Evolutionary conservation across 2,888 invertebrate species (phyloP).

Genomic region (Lasioglossum leucozonium): DNA sequence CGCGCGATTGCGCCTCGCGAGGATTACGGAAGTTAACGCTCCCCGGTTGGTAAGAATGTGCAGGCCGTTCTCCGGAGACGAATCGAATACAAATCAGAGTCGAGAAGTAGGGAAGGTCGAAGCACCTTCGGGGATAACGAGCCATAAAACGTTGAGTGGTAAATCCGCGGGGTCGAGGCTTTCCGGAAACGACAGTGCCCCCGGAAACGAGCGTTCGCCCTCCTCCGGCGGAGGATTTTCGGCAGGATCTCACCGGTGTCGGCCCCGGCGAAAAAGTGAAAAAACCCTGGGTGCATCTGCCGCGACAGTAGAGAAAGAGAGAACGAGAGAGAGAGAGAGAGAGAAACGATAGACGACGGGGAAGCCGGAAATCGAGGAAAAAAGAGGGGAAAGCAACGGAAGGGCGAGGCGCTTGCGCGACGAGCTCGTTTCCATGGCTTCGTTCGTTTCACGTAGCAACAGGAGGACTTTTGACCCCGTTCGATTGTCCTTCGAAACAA

Average conservation of each 20-base stretch:
- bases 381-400: constrained; percentile 62
- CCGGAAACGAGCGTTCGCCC: not conserved
- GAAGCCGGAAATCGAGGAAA: constrained; percentile 66
- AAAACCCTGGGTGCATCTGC: constrained; percentile 56
- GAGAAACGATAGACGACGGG: not conserved
- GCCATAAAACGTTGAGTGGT: constrained; percentile 11
- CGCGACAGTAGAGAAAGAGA: not conserved
- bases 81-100: constrained; percentile 57
- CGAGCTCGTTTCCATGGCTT: constrained; percentile 75
- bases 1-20: constrained; percentile 31
- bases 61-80: constrained; percentile 47
- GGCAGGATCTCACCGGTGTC: not conserved
- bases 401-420: constrained; percentile 70
- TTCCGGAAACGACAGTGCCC: not conserved
- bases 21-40: constrained; percentile 60
- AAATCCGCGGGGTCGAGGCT: constrained; percentile 23
- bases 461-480: constrained; percentile 79
- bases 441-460: constrained; percentile 76
- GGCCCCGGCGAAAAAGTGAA: constrained; percentile 40
- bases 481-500: constrained; percentile 78
- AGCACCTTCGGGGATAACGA: constrained; percentile 34
- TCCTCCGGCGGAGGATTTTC: not conserved
- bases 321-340: constrained; percentile 5
- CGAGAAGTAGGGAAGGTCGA: constrained; percentile 30
- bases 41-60: constrained; percentile 58